phyloP scores from a whole-genome alignment of 92 coral and sea anemone species.

The Paramuricea clavata region DNA sequence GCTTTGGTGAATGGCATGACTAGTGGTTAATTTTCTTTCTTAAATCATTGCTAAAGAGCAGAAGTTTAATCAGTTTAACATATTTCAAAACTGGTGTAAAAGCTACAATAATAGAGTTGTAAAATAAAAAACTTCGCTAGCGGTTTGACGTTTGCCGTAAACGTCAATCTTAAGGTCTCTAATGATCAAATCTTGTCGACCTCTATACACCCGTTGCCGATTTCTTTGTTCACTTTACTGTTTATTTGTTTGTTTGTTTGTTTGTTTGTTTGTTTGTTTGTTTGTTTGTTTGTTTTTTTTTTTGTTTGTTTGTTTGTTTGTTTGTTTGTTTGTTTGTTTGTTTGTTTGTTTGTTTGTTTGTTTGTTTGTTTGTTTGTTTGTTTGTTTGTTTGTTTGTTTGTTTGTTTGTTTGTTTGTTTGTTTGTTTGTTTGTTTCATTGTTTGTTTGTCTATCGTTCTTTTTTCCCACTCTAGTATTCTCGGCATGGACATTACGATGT shows the following conservation, averaged over 20 bases:
- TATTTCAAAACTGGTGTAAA: too few relatives aligned
- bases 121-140: too few relatives aligned
- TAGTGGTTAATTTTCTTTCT: too few relatives aligned
- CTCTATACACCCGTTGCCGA: too few relatives aligned
- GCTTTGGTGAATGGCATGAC: too few relatives aligned
- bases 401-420: not conserved
- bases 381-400: not conserved
- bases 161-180: too few relatives aligned
- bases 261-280: not conserved
- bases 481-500: constrained; percentile 52
- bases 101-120: too few relatives aligned
- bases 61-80: too few relatives aligned
- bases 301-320: not conserved
- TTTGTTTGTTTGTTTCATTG: not conserved
- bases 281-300: not conserved
- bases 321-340: not conserved
- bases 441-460: not conserved
- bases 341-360: not conserved
- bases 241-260: not conserved
- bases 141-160: too few relatives aligned
- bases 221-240: not conserved
- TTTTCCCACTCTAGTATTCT: constrained; percentile 31
- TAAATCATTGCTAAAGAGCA: too few relatives aligned
- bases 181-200: too few relatives aligned
- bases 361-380: not conserved